These are phyloP conservation scores for Simalia tracyae DNA, from an alignment of 2,797 vertebrate genomes.

Conservation along the genomic window DNA sequence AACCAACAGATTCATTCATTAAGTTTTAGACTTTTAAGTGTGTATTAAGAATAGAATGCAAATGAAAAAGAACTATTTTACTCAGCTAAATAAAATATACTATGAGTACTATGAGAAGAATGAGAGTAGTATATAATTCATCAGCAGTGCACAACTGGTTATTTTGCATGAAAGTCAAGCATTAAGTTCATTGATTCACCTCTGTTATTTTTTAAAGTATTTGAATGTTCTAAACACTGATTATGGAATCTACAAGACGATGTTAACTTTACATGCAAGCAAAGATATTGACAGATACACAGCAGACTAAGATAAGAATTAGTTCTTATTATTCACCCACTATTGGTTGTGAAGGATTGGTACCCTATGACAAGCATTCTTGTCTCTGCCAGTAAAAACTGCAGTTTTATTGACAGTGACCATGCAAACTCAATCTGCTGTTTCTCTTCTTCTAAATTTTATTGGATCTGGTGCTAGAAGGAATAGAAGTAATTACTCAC, in stretches of 20 bases:
- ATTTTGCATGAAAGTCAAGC: background rate
- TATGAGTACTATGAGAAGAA: background rate
- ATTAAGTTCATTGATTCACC: background rate
- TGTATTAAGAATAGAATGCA: background rate
- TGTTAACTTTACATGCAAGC: background rate
- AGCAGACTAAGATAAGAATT: background rate
- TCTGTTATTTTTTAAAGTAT: background rate
- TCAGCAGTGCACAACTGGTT: background rate
- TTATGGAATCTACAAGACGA: background rate
- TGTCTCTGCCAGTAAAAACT: background rate
- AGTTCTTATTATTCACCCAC: background rate
- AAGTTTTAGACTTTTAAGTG: background rate
- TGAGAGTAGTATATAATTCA: background rate
- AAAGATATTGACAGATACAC: background rate
- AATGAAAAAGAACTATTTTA: background rate
- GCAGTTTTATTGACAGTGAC: background rate
- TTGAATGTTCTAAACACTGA: background rate
- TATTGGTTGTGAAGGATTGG: background rate
- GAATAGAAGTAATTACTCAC: background rate
- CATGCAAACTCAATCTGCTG: background rate
- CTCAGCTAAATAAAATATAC: background rate
- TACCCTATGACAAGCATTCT: background rate
- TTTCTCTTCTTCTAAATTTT: background rate
- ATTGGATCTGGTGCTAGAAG: background rate
- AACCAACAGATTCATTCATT: background rate